A percentile compares a stretch with the other conserved stretches of the same genome.
These are phyloP conservation scores for Napeogenes sylphis DNA, from an alignment of 2,888 invertebrate genomes.

Conservation along the genomic window DNA sequence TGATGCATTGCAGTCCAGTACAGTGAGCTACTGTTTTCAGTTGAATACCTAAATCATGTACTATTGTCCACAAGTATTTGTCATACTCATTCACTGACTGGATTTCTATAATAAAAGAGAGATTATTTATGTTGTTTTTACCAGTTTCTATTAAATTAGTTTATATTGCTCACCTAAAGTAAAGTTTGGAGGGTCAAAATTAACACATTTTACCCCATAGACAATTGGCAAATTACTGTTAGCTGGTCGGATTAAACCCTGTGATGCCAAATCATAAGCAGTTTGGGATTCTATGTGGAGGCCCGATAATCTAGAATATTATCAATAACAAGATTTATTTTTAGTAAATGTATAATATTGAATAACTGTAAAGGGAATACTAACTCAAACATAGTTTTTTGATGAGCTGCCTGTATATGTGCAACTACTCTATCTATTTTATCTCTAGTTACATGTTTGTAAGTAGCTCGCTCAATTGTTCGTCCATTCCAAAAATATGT, in stretches of 20 bases:
- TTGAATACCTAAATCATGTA: constrained; percentile 90
- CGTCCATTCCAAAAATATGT: constrained; percentile 84
- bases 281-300: constrained; percentile 91
- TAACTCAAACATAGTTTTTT: constrained; percentile 90
- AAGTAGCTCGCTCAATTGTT: constrained; percentile 83
- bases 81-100: constrained; percentile 92
- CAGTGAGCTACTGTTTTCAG: constrained; percentile 89
- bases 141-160: neutral
- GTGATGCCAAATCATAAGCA: constrained; percentile 91
- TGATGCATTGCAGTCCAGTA: constrained; percentile 86
- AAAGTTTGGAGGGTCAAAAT: constrained; percentile 90
- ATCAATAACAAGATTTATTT: neutral
- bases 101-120: constrained; percentile 82
- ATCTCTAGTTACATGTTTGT: constrained; percentile 81
- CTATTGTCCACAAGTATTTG: constrained; percentile 84
- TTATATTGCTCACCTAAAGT: constrained; percentile 80
- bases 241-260: constrained; percentile 88
- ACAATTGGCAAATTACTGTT: constrained; percentile 84
- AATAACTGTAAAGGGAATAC: constrained; percentile 42
- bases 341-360: neutral
- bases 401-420: constrained; percentile 90
- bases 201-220: constrained; percentile 90
- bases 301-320: constrained; percentile 80
- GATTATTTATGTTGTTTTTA: neutral
- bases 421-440: constrained; percentile 86